Evolutionary conservation across 2,888 invertebrate species (phyloP).

Genomic region (Phalangium opilio): DNA sequence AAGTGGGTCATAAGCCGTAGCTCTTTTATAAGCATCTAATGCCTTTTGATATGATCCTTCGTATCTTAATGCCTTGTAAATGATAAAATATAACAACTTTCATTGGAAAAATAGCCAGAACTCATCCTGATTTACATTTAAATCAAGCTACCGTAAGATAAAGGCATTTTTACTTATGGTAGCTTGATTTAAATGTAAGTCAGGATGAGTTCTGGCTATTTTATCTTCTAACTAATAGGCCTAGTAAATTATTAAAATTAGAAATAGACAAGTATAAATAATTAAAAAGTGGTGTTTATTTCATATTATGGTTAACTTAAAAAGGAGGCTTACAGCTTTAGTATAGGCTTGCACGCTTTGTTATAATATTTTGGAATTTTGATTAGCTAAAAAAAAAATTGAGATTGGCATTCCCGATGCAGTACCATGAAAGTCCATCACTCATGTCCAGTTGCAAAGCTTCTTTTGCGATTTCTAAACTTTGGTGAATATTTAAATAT

Average conservation of each 20-base stretch:
- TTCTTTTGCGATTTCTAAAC: conserved; percentile 62
- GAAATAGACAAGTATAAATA: too few species aligned
- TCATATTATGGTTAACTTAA: too few species aligned
- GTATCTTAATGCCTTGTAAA: conserved; percentile 51
- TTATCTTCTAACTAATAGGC: conserved; percentile 6
- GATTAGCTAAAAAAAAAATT: conserved; percentile 57
- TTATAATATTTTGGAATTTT: conserved; percentile 52
- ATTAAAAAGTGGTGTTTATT: too few species aligned
- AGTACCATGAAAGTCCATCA: conserved; percentile 69
- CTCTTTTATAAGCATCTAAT: conserved; percentile 48
- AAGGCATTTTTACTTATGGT: conserved; percentile 50
- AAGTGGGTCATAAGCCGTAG: conserved; percentile 53
- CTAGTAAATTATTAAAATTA: too few species aligned
- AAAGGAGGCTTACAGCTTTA: conserved; percentile 47
- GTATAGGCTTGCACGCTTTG: conserved; percentile 61
- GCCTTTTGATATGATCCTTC: conserved; percentile 58
- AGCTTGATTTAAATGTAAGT: conserved; percentile 68
- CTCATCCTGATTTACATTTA: too few species aligned
- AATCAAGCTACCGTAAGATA: too few species aligned
- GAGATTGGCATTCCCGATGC: conserved; percentile 69
- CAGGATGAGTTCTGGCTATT: conserved; percentile 43
- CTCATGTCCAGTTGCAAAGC: conserved; percentile 58
- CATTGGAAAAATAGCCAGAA: too few species aligned
- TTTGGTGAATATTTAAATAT: conserved; percentile 52
- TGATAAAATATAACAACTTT: not conserved